These are phyloP conservation scores for Ornithoptera priamus DNA, from an alignment of 2,888 invertebrate species.

Conservation along the genomic window DNA sequence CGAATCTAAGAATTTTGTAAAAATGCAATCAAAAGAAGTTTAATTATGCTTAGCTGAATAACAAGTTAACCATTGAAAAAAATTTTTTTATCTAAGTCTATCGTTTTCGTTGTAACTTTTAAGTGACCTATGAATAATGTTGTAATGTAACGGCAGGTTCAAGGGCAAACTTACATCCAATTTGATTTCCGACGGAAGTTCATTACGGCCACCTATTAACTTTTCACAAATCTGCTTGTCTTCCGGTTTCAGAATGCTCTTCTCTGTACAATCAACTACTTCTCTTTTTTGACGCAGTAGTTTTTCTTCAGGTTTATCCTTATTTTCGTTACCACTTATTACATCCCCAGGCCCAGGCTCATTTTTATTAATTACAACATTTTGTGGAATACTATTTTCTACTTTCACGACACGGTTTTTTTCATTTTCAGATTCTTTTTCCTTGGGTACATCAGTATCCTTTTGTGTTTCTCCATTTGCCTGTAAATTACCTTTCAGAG, in stretches of 20 bases:
- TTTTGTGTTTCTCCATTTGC: slow-evolving; percentile 10
- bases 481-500: slow-evolving; percentile 42
- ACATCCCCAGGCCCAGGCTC: slow-evolving; percentile 33
- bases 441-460: slow-evolving; percentile 31
- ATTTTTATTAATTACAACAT: slow-evolving; percentile 35
- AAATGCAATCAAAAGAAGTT: no score
- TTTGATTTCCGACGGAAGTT: slow-evolving; percentile 49
- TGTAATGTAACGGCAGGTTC: slow-evolving; percentile 45
- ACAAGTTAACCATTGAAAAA: background rate
- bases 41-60: background rate
- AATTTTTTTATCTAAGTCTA: slow-evolving; percentile 40
- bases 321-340: slow-evolving; percentile 28
- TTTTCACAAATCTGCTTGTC: slow-evolving; percentile 59
- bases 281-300: slow-evolving; percentile 56
- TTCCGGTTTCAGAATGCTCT: slow-evolving; percentile 46
- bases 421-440: slow-evolving; percentile 26
- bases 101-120: slow-evolving; percentile 54
- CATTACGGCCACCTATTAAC: slow-evolving; percentile 37
- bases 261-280: slow-evolving; percentile 58
- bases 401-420: slow-evolving; percentile 31
- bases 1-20: no score
- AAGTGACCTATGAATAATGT: slow-evolving; percentile 57
- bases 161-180: slow-evolving; percentile 50
- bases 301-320: background rate
- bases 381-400: slow-evolving; percentile 32